Percentiles rank a stretch among this genome's conserved stretches.
Conservation (phyloP, 2,797 vertebrate species). For the Xiphophorus birchmanni region DNA sequence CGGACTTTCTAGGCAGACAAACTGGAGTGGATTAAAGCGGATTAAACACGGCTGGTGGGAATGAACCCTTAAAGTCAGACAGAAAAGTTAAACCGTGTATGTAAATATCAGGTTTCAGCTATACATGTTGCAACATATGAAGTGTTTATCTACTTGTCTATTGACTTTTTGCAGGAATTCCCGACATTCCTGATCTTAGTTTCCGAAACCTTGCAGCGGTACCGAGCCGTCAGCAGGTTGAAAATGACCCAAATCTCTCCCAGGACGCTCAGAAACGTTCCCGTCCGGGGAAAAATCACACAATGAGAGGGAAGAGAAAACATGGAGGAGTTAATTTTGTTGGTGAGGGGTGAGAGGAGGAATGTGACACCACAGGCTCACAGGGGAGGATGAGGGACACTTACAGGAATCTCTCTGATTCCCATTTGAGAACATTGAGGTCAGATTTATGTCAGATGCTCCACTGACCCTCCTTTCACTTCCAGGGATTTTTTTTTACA, state of each 20-base stretch:
- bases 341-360: slow-evolving; percentile 39
- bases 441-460: slow-evolving; percentile 39
- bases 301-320: slow-evolving; percentile 16
- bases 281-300: slow-evolving; percentile 22
- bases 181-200: slow-evolving; percentile 16
- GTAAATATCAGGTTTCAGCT: background rate
- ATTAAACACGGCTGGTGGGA: no score
- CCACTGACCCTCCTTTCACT: slow-evolving; percentile 29
- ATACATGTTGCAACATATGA: background rate
- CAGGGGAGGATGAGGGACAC: slow-evolving; percentile 64
- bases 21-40: no score
- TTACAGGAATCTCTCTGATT: slow-evolving; percentile 72
- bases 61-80: background rate
- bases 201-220: slow-evolving; percentile 1
- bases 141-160: background rate
- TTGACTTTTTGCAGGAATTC: slow-evolving; percentile 5
- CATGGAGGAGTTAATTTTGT: slow-evolving; percentile 38
- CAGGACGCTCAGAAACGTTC: slow-evolving; percentile 32
- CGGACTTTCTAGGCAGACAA: no score
- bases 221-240: no score
- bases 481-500: slow-evolving; percentile 21
- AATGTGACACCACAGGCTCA: slow-evolving; percentile 69
- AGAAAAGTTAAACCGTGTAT: background rate
- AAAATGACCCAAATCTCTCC: slow-evolving; percentile 41
- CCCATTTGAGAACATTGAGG: slow-evolving; percentile 49